These are phyloP conservation scores for Serrognathus titanus DNA, from an alignment of 2,888 invertebrate genomes.

Conservation along the genomic window DNA sequence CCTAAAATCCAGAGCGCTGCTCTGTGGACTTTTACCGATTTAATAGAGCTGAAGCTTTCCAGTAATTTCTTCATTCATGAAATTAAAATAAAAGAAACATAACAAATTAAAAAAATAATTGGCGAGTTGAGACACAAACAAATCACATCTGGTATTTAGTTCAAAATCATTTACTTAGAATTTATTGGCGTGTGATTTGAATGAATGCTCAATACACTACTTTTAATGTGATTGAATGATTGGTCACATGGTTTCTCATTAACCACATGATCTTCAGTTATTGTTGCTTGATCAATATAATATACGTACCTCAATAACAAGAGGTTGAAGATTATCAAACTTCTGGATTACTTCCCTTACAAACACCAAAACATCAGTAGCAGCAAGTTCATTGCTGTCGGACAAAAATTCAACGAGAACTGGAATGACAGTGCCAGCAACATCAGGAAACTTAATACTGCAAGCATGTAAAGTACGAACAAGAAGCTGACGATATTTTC, in stretches of 20 bases:
- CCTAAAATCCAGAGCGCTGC: constrained; percentile 97
- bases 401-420: constrained; percentile 91
- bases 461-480: constrained; percentile 93
- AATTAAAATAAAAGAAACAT: not conserved
- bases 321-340: constrained; percentile 74
- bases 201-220: no score
- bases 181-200: no score
- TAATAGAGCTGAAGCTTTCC: constrained; percentile 82
- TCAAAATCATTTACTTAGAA: no score
- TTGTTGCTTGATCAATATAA: no score
- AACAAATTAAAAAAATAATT: no score
- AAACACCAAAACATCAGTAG: constrained; percentile 91
- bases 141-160: no score
- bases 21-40: constrained; percentile 87
- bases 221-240: no score
- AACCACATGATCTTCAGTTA: no score
- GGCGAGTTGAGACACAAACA: no score
- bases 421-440: constrained; percentile 89
- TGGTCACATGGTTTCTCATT: no score
- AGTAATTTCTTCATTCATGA: constrained; percentile 56
- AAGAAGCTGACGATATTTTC: constrained; percentile 90
- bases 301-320: constrained; percentile 72
- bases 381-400: constrained; percentile 85
- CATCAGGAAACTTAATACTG: constrained; percentile 94
- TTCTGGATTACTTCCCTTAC: constrained; percentile 94